Base-by-base conservation (phyloP, 2,797 vertebrate species). In the Microctenopoma lineatum region DNA sequence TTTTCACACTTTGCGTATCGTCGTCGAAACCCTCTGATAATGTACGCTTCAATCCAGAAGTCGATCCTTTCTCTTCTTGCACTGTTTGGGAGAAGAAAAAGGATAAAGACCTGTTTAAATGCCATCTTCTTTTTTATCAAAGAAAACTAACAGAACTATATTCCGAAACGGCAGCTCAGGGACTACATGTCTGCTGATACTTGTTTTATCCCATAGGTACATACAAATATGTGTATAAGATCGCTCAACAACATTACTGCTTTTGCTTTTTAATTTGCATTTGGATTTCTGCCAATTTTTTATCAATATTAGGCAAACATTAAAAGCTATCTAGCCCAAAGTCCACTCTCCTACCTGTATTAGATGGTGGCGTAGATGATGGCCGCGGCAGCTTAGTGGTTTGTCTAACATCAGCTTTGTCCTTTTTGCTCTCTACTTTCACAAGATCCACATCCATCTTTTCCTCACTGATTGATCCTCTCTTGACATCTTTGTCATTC, bases 31-130 rank as follows among this genome's bases (percentile, higher is more conserved):
- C 92, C 36, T 91, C 91, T 1, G 93, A 94, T 60, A 93, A 70
- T 44, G 91, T 89, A n/a, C 94, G 93, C 74, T 95, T 95, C 67
- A 92, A 82, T 62, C 88, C 89, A 0, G 89, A 82, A 18, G 84
- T 56, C 16, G 86, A 80, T 44, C 77, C 63, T 66, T 59, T 88
- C 25, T 89, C 88, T 16, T 87, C 88, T 56, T 84, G 67, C 34
- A 58, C 81, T 70, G 18, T 14, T 63, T 54, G 34, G 25, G 32
- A 2, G 4, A 3, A 8, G 59, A 59, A 68, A 9, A 74, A 69
- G 66, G 18, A 64, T 6, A 69, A 56, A 47, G 1, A 36, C 38
- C 18, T 3, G 2, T 6, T 29, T 51, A 32, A 10, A 53, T 8
- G 13, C 3, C 3, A 27, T 36, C 1, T 50, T 26, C 10, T n/a